A percentile compares a stretch with the other conserved stretches of the same genome.
These are phyloP conservation scores for Mugil cephalus DNA, from an alignment of 2,113 vertebrate species.

Conservation along the genomic window DNA sequence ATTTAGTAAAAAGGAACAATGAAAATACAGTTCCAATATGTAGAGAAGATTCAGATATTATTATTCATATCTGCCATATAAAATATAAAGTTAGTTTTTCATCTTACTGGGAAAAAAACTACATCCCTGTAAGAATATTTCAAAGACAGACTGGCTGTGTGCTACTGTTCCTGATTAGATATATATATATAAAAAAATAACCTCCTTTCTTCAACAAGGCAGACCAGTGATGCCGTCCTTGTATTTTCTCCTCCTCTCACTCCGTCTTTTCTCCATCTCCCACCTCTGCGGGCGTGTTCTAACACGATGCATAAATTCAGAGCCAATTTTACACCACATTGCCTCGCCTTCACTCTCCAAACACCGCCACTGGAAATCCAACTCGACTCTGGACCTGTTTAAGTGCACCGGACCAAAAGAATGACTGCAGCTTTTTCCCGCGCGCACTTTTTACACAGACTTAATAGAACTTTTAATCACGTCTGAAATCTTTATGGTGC, in stretches of 20 bases:
- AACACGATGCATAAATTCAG: conserved; percentile 73
- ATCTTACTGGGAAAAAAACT: no score
- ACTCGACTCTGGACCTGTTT: conserved; percentile 59
- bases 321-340: conserved; percentile 80
- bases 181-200: not conserved
- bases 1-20: not conserved
- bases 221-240: not conserved
- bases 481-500: conserved; percentile 58
- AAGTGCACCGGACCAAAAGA: conserved; percentile 64
- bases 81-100: no score
- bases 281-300: conserved; percentile 49
- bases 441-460: conserved; percentile 18
- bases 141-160: not conserved
- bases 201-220: not conserved
- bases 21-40: not conserved
- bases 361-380: conserved; percentile 43
- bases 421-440: conserved; percentile 36
- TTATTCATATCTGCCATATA: no score
- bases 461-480: conserved; percentile 68
- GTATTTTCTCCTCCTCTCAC: not conserved
- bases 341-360: conserved; percentile 57
- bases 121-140: not conserved
- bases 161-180: not conserved
- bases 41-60: no score
- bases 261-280: conserved; percentile 35